Base-by-base conservation (phyloP, 2,113 vertebrate species). In the Anseranas semipalmata region DNA sequence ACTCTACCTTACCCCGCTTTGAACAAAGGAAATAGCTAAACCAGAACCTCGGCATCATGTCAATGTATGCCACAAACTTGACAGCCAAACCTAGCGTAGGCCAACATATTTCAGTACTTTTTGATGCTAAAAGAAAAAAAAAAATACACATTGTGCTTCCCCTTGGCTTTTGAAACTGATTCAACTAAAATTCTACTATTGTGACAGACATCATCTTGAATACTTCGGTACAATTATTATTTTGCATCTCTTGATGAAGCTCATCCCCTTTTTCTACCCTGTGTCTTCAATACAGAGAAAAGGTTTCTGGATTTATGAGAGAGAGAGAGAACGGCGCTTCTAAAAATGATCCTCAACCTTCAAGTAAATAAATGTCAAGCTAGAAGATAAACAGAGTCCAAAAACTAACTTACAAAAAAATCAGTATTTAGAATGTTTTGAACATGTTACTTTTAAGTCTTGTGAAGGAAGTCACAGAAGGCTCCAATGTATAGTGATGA, bases 311-410 rank as follows among this genome's bases (percentile, higher is more conserved):
- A 80, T 65, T 84, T 81, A 71, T 2, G 8, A 75, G 17, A 32
- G 30, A 59, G 18, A 58, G 24, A 63, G 21, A 85, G 21, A 76
- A 72, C 20, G 15, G 12, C n/a, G 14, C 30, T 85, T 87, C 62
- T 75, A 73, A 70, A 90, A 89, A 60, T 1, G 11, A 46, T 71
- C 21, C 45, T 83, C 58, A 58, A 41, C 65, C 35, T 88, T 52
- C 68, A 92, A 80, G 90, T 90, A 95, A 96, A 86, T 84, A 89
- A 93, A 77, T 85, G 33, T 95, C 83, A 84, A 86, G 43, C 25
- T 24, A 74, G 52, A 88, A 84, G 30, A 84, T 33, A 88, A 89
- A 63, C 37, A 90, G 25, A 63, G 52, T 43, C 66, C 89, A 87
- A 96, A 96, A 93, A 88, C 67, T 79, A 96, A 81, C 82, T 73